Conservation (phyloP, 1,140 invertebrate genomes). For the Rhopalosiphum padi region DNA sequence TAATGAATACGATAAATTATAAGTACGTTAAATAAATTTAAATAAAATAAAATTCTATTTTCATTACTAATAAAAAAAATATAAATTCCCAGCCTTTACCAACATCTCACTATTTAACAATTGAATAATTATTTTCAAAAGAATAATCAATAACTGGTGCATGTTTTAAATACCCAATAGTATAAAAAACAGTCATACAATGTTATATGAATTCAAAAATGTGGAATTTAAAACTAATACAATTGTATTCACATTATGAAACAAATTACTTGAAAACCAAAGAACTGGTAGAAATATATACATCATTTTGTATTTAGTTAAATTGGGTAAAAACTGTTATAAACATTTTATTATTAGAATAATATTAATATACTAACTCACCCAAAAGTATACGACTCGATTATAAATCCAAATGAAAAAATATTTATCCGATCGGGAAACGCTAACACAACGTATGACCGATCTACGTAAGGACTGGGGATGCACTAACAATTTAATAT, state of each 20-base stretch:
- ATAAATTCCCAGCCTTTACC: background rate
- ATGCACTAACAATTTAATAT: slow-evolving; percentile 31
- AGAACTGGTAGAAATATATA: background rate
- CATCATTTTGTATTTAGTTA: background rate
- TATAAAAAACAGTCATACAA: background rate
- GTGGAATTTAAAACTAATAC: background rate
- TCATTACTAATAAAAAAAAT: background rate
- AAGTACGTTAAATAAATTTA: background rate
- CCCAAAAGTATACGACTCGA: background rate
- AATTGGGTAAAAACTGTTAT: background rate
- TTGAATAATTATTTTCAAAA: background rate
- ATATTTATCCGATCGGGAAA: background rate
- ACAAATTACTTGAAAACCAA: background rate
- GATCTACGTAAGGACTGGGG: background rate
- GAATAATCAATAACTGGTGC: background rate
- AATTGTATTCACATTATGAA: background rate
- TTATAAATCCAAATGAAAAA: background rate
- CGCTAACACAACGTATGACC: background rate
- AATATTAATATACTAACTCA: background rate
- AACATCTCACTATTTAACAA: background rate
- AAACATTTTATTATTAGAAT: background rate
- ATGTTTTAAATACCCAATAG: background rate
- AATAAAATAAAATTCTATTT: background rate
- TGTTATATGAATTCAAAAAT: background rate
- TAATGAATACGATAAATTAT: background rate